A percentile compares a stretch with the other conserved stretches of the same genome.
Evolutionary conservation across 1,140 invertebrate species (phyloP).

Genomic region (Octopus bimaculoides): DNA sequence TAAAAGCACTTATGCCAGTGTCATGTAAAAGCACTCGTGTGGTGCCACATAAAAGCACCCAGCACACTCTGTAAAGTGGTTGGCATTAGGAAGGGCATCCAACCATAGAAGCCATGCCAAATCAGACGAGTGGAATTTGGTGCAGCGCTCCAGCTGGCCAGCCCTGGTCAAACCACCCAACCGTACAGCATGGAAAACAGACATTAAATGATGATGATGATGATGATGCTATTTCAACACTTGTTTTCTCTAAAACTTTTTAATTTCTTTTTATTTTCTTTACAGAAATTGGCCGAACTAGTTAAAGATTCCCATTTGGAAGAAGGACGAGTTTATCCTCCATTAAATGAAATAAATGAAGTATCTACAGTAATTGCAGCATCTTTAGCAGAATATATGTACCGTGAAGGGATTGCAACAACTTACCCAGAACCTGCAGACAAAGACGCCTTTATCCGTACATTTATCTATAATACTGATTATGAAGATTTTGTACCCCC

Average conservation of each 20-base stretch:
- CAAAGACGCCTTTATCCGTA: conserved; percentile 58
- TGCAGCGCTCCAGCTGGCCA: too few relatives aligned
- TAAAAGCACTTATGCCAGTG: too few relatives aligned
- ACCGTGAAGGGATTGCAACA: conserved; percentile 64
- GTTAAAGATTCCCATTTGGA: conserved; percentile 79
- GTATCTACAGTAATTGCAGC: conserved; percentile 87
- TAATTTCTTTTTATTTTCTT: conserved; percentile 19
- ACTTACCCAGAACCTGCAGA: conserved; percentile 62
- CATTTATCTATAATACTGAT: conserved; percentile 59
- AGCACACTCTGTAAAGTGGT: too few relatives aligned
- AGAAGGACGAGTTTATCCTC: conserved; percentile 92
- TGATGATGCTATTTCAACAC: background rate
- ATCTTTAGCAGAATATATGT: conserved; percentile 84
- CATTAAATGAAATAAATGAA: conserved; percentile 80
- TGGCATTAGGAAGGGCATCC: too few relatives aligned
- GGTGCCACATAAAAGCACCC: too few relatives aligned
- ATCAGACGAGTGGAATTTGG: too few relatives aligned
- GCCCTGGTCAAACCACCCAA: too few relatives aligned
- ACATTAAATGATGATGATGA: too few relatives aligned
- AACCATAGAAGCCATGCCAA: too few relatives aligned
- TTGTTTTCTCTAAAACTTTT: background rate
- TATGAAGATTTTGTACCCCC: conserved; percentile 61
- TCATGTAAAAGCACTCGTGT: too few relatives aligned
- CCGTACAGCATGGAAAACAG: too few relatives aligned
- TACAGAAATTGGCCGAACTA: conserved; percentile 75